phyloP scores from a whole-genome alignment of 2,888 invertebrate genomes.

The Cremastobaeus sp. region DNA sequence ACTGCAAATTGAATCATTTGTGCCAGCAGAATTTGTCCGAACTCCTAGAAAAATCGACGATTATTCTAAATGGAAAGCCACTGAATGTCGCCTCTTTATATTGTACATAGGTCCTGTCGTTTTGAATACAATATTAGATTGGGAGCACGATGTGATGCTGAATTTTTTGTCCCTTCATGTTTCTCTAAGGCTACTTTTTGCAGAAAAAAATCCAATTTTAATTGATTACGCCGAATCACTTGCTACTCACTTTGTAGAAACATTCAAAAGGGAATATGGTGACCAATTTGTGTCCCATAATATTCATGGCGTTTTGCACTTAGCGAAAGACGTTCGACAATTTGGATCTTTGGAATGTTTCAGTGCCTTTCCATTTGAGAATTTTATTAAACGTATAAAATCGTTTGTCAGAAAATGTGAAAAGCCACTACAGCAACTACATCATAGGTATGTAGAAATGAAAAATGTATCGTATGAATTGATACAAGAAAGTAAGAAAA shows the following conservation, averaged over 20 bases:
- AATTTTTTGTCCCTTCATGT: slow-evolving; percentile 8
- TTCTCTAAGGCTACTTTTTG: background rate
- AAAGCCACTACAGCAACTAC: slow-evolving; percentile 1
- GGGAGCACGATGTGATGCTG: background rate
- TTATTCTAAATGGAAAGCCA: slow-evolving; percentile 9
- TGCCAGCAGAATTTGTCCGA: slow-evolving; percentile 2
- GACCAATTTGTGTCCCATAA: slow-evolving; percentile 3
- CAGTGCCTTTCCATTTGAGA: slow-evolving; percentile 14
- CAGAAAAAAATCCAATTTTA: background rate
- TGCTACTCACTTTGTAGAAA: background rate
- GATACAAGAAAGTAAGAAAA: background rate
- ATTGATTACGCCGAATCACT: background rate
- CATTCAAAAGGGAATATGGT: background rate
- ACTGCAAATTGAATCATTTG: background rate
- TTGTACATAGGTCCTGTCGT: slow-evolving; percentile 8
- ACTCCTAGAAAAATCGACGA: slow-evolving; percentile 1
- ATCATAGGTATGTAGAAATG: slow-evolving; percentile 2
- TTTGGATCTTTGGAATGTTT: slow-evolving; percentile 11
- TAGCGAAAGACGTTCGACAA: background rate
- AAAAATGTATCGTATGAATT: background rate
- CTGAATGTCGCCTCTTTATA: slow-evolving; percentile 5
- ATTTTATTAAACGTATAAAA: slow-evolving; percentile 9
- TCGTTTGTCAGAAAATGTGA: background rate
- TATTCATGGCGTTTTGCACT: background rate
- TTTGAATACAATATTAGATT: background rate